phyloP scores from a whole-genome alignment of 2,113 vertebrate species.

The Oriolus oriolus region DNA sequence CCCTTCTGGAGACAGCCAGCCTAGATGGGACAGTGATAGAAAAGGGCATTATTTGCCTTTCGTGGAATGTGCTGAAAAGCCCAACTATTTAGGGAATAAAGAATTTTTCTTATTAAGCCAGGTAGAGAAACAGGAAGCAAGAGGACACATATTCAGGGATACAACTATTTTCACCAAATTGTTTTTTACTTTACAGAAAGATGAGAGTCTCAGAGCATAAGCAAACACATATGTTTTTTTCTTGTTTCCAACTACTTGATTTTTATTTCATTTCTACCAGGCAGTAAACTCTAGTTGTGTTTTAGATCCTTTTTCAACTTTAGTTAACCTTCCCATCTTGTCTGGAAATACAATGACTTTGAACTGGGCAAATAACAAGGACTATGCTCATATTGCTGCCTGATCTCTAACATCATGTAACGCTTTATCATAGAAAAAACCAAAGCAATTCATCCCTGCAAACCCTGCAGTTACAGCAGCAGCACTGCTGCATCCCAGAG shows the following conservation, averaged over 20 bases:
- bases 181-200: background rate
- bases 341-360: conserved; percentile 22
- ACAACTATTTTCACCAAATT: background rate
- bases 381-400: background rate
- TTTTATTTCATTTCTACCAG: conserved; percentile 15
- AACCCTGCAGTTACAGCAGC: background rate
- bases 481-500: background rate
- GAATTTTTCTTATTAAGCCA: background rate
- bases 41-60: background rate
- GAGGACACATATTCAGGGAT: background rate
- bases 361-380: conserved; percentile 23
- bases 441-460: background rate
- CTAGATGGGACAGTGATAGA: background rate
- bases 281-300: background rate
- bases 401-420: background rate
- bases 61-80: background rate
- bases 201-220: background rate
- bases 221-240: background rate
- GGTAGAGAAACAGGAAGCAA: background rate
- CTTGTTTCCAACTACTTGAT: background rate
- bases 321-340: conserved; percentile 31
- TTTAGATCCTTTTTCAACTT: conserved; percentile 32
- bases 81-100: background rate
- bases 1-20: background rate
- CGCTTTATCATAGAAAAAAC: background rate